Conservation (phyloP, 1,140 invertebrate species). For the Megathymus violae region DNA sequence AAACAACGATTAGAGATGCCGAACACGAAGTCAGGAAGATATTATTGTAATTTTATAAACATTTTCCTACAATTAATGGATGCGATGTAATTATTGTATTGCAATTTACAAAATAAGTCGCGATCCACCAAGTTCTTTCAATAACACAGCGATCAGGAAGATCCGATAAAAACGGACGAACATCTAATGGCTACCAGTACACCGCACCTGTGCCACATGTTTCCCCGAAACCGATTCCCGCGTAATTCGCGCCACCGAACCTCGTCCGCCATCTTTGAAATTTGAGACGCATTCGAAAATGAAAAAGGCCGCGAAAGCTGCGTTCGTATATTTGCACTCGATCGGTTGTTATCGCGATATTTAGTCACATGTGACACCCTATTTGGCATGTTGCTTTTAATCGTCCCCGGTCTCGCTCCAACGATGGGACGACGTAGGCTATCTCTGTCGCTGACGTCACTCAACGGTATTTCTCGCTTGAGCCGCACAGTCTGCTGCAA, state of each 20-base stretch:
- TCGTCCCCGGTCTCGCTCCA: constrained; percentile 43
- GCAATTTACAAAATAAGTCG: background rate
- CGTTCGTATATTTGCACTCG: constrained; percentile 41
- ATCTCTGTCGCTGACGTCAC: constrained; percentile 64
- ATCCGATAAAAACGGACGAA: constrained; percentile 27
- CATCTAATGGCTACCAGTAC: constrained; percentile 24
- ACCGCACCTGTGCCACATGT: constrained; percentile 51
- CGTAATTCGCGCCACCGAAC: constrained; percentile 38
- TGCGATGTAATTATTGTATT: constrained; percentile 1
- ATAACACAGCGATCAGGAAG: constrained; percentile 19
- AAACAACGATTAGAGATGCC: too few species aligned
- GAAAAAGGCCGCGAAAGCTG: constrained; percentile 49
- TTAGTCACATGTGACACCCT: constrained; percentile 71
- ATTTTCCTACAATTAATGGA: too few species aligned
- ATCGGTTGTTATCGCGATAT: constrained; percentile 61
- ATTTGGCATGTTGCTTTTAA: constrained; percentile 72
- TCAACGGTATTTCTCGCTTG: constrained; percentile 54
- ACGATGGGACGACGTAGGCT: constrained; percentile 7
- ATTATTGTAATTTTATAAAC: too few species aligned
- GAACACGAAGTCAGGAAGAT: too few species aligned
- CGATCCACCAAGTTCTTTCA: constrained; percentile 13
- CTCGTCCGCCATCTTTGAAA: constrained; percentile 45
- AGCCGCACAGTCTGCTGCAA: constrained; percentile 38
- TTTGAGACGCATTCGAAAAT: constrained; percentile 52
- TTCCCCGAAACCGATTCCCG: constrained; percentile 43